Evolutionary conservation across 1,140 invertebrate genomes (phyloP).

Genomic region (Dolichoris vasculosae): DNA sequence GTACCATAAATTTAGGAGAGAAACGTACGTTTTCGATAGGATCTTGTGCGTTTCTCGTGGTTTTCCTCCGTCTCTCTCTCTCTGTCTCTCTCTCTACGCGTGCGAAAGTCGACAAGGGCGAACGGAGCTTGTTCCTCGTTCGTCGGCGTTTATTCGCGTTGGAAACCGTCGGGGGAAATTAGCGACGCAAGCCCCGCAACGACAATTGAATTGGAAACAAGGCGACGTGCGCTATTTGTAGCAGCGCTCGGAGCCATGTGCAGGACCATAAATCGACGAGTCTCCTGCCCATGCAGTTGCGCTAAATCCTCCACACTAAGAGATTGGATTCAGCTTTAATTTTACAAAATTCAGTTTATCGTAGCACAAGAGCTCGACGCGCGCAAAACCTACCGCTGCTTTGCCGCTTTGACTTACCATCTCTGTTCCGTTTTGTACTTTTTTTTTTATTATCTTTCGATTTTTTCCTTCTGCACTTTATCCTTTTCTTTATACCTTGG

Average conservation of each 20-base stretch:
- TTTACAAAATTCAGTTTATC: not conserved
- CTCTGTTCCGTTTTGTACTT: not conserved
- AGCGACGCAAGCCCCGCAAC: slow-evolving; percentile 50
- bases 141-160: not conserved
- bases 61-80: no score
- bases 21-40: no score
- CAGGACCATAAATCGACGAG: not conserved
- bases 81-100: no score
- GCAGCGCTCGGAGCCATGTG: not conserved
- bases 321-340: slow-evolving; percentile 47
- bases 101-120: no score
- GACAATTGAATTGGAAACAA: slow-evolving; percentile 57
- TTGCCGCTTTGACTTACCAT: not conserved
- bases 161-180: slow-evolving; percentile 52
- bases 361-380: not conserved
- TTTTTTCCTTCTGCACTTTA: not conserved
- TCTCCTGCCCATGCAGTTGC: not conserved
- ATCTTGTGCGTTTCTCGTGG: no score
- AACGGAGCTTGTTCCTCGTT: not conserved
- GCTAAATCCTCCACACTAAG: not conserved
- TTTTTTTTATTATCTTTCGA: not conserved
- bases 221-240: slow-evolving; percentile 53
- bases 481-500: not conserved
- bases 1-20: no score
- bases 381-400: not conserved